Evolutionary conservation across 2,888 invertebrate species (phyloP), one percentile per base, ranked within the genome.

Genomic region (Drosophila gaucha): DNA sequence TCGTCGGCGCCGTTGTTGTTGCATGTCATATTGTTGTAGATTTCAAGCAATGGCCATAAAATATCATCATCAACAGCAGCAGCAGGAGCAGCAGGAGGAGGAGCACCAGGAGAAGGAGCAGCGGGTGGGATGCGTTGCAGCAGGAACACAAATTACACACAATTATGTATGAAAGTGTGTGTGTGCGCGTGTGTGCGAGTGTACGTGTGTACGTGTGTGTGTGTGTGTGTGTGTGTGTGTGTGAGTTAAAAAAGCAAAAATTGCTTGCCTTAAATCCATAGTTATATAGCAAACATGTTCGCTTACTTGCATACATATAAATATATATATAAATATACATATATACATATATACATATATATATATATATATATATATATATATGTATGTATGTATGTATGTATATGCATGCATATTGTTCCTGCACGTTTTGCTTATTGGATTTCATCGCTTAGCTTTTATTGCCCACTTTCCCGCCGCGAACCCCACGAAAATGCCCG

Each of bases 41-140:
- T 46, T 30, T 66, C 41, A 66, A 62, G 60, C 63, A 59, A 57
- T 62, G 51, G 60, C 56, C 74, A 76, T 73, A 59, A 73, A 73
- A 59, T 44, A 75, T 49, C 57, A 64, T 66, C 58, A 44, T 44
- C 58, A 70, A 35, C 62, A 56, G 33, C 36, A 56, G 12, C 33
- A 56, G 33, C 26, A 35, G 24, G 41, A 55, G 26, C 70, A 72
- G 59, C 49, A 49, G 18, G 16, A 60, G 28, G 28, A 59, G 22
- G 20, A 31, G 36, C 68, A 58, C 10, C 44, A 10, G 30, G 24
- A 41, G 41, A 3, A 14, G 41, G 41, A 24, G 41, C 41, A 41
- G 46, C 46, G 47, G 26, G 12, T 16, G 26, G 47, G 35, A 36
- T 35, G 22, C 22, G 16, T 49, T 49, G 49, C 26, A 50, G 28